A percentile compares a stretch with the other conserved stretches of the same genome.
These are phyloP conservation scores for Pollenia griseotomentosa DNA, from an alignment of 2,888 invertebrate genomes.

Conservation along the genomic window DNA sequence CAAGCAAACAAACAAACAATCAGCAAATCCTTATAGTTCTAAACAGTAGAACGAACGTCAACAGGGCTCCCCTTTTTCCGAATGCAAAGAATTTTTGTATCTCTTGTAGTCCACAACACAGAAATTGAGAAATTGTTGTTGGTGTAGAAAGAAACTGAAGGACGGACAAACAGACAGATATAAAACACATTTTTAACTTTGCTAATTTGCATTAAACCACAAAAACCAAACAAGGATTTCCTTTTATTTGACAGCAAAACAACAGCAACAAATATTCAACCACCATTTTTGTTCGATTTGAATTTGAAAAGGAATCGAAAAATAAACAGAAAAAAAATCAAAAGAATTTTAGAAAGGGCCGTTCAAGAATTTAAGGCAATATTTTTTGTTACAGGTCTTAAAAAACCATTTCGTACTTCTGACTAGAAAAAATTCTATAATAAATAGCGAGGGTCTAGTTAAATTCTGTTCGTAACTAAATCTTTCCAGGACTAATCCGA, in stretches of 20 bases:
- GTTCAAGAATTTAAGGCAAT: too few relatives aligned
- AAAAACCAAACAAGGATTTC: conserved; percentile 68
- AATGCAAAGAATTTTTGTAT: conserved; percentile 9
- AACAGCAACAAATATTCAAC: conserved; percentile 40
- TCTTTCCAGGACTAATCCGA: too few relatives aligned
- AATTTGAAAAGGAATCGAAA: too few relatives aligned
- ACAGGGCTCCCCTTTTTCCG: conserved; percentile 21
- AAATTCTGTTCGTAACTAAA: too few relatives aligned
- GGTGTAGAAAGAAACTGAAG: background rate
- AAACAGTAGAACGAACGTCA: background rate
- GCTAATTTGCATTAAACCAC: conserved; percentile 73
- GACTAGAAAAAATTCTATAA: too few relatives aligned
- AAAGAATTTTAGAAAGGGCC: too few relatives aligned
- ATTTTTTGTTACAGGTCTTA: too few relatives aligned
- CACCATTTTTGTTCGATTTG: conserved; percentile 35
- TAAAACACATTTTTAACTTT: conserved; percentile 66
- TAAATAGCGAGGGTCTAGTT: too few relatives aligned
- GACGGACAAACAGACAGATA: background rate
- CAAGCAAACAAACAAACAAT: conserved; percentile 25
- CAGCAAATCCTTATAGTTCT: conserved; percentile 14
- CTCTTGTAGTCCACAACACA: conserved; percentile 11
- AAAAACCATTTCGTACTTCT: too few relatives aligned
- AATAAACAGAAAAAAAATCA: too few relatives aligned
- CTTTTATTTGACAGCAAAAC: conserved; percentile 52
- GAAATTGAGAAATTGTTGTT: conserved; percentile 12